Base-by-base conservation (phyloP, 2,797 vertebrate genomes). In the Gymnoscopelus braueri region DNA sequence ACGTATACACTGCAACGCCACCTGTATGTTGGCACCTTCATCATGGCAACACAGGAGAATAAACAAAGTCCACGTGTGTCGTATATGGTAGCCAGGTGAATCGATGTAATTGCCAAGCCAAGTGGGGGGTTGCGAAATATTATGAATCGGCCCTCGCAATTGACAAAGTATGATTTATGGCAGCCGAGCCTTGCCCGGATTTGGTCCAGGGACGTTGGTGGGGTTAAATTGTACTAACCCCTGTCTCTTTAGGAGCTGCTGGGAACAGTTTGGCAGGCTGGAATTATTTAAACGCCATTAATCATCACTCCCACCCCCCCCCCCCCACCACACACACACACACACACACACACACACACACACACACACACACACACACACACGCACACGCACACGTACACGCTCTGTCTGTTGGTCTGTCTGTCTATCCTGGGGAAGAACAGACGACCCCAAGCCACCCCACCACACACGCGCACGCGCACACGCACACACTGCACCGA, bases 81-180 rank as follows among this genome's bases (percentile, higher is more conserved):
- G 19, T 19, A 19, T 39, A 19, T 39, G 68, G 55, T 65, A 55
- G 63, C 47, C 78, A 67, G 65, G 65, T 78, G 72, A 84, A 84
- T 81, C 77, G 71, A 74, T 62, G 63, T 79, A 78, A 78, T 76
- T 75, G 67, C 80, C 12, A 49, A 62, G 78, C 73, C 77, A 78
- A 80, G 63, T 60, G 53, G 60, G 67, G 54, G 2, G n/a, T n/a
- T 60, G 61, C 66, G 78, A 78, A 88, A 81, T 74, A 69, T 84
- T 90, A 91, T 87, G 75, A 88, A 90, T 84, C 76, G 80, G 75
- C 65, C 69, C 63, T 29, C 81, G 77, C 74, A 74, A 78, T 89
- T 77, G 83, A 89, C 84, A 89, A 91, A 91, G 76, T 87, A 82
- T 93, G 92, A 93, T 94, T 92, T 89, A 93, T 93, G 87, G 75